phyloP scores from a whole-genome alignment of 2,113 vertebrate genomes.

The Python bivittatus region DNA sequence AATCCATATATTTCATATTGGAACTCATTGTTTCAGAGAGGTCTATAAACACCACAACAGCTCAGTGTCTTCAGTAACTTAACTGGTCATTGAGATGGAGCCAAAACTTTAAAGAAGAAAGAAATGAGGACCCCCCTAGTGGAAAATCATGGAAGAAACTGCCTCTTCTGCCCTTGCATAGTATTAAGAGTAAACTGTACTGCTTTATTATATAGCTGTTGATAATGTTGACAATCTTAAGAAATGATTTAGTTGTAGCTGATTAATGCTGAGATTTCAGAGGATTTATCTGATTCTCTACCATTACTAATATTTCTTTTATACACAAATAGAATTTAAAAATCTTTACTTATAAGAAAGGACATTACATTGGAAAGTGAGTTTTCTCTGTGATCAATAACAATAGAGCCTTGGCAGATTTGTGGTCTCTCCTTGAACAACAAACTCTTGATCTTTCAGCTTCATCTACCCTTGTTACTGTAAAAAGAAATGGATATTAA shows the following conservation, averaged over 20 bases:
- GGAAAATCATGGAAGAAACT: constrained; percentile 5
- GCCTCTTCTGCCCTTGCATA: background rate
- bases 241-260: background rate
- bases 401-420: background rate
- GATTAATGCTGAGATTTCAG: background rate
- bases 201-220: background rate
- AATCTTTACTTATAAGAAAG: background rate
- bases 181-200: background rate
- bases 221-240: constrained; percentile 1
- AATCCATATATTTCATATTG: too few species aligned
- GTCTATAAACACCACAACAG: background rate
- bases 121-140: constrained; percentile 20
- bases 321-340: background rate
- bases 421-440: background rate
- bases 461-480: background rate
- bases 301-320: background rate
- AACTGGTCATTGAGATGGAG: constrained; percentile 5
- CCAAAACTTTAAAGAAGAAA: background rate
- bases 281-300: background rate
- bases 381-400: background rate
- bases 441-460: background rate
- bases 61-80: background rate
- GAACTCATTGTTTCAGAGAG: background rate
- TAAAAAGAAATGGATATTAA: background rate
- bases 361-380: background rate